Percentiles rank a stretch among this genome's conserved stretches.
phyloP scores from a whole-genome alignment of 2,797 vertebrate genomes.

The Natrix natrix region DNA sequence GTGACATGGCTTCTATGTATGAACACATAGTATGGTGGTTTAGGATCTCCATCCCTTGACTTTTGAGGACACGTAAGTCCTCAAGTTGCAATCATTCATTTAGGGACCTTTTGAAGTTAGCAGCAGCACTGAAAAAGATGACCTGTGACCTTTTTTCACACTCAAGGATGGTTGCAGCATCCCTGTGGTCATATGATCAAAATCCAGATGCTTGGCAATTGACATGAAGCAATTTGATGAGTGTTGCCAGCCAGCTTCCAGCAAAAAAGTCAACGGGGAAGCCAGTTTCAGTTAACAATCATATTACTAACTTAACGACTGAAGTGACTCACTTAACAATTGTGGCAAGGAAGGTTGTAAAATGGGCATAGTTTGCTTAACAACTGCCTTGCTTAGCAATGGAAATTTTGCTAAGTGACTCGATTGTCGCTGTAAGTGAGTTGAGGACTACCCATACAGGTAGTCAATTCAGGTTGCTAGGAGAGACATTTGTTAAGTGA shows the following conservation, averaged over 20 bases:
- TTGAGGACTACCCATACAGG: background rate
- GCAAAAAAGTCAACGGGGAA: background rate
- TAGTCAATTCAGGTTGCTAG: too few species aligned
- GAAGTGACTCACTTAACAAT: too few species aligned
- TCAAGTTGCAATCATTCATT: background rate
- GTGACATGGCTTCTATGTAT: background rate
- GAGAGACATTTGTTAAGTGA: too few species aligned
- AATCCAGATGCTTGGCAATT: background rate
- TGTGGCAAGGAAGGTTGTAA: too few species aligned
- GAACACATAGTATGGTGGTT: background rate
- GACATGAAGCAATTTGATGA: background rate
- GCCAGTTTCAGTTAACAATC: too few species aligned
- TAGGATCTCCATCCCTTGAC: background rate
- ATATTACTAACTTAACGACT: too few species aligned
- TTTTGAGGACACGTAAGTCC: background rate
- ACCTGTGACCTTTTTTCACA: background rate
- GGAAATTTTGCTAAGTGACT: background rate
- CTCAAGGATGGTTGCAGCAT: background rate
- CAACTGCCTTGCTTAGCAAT: background rate
- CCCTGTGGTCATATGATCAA: background rate
- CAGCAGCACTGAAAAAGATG: background rate
- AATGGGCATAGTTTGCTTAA: too few species aligned
- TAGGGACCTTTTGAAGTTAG: background rate
- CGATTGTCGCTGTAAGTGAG: background rate
- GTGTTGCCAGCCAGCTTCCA: background rate